Percentiles rank a stretch among this genome's conserved stretches.
phyloP scores from a whole-genome alignment of 2,797 vertebrate species.

The Pelochelys cantorii region DNA sequence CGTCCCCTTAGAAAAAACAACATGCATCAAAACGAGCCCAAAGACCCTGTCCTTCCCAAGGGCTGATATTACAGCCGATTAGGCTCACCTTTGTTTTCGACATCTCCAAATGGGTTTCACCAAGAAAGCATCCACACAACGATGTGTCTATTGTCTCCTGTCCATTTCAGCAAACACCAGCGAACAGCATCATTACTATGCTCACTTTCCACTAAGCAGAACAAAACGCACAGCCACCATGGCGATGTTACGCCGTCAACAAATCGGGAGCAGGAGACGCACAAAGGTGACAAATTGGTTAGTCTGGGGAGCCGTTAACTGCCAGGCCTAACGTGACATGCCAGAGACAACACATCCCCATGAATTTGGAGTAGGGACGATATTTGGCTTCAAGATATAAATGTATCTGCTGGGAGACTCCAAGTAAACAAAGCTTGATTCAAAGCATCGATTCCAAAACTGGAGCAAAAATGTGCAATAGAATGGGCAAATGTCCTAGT shows the following conservation, averaged over 20 bases:
- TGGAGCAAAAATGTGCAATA: not conserved
- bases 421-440: not conserved
- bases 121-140: accelerated
- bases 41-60: accelerated
- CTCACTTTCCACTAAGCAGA: not conserved
- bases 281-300: not conserved
- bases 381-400: not conserved
- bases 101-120: not conserved
- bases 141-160: accelerated
- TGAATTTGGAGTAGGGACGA: not conserved
- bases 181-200: not conserved
- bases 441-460: not conserved
- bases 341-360: not conserved
- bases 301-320: not conserved
- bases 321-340: not conserved
- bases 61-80: not conserved
- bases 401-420: not conserved
- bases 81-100: not conserved
- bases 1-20: not conserved
- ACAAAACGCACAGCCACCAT: not conserved
- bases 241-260: accelerated
- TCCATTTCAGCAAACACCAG: accelerated
- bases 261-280: not conserved
- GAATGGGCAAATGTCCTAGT: not conserved
- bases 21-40: accelerated